Percentiles rank a stretch among this genome's conserved stretches.
These are phyloP conservation scores for Aleiodes leptofemur DNA, from an alignment of 2,888 invertebrate species.

Conservation along the genomic window DNA sequence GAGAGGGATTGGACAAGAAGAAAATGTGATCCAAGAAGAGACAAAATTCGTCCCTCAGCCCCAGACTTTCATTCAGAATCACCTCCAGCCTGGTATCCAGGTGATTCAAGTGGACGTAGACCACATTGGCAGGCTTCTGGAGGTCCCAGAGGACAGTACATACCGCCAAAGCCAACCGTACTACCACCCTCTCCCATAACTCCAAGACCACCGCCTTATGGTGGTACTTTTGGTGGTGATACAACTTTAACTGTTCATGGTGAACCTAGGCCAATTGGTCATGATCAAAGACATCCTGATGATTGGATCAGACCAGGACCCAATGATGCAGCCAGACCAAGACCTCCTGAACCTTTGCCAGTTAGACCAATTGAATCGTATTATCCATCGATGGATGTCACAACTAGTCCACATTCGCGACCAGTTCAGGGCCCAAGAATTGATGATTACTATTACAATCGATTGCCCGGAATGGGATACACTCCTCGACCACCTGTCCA, in stretches of 20 bases:
- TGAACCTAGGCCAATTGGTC: slow-evolving; percentile 29
- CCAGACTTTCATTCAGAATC: slow-evolving; percentile 1
- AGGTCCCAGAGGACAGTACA: slow-evolving; percentile 4
- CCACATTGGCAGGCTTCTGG: slow-evolving; percentile 26
- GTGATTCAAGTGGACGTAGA: slow-evolving; percentile 11
- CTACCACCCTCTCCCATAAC: slow-evolving; percentile 11
- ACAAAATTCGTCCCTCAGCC: slow-evolving; percentile 7
- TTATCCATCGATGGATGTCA: slow-evolving; percentile 19
- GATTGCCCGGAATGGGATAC: slow-evolving; percentile 2
- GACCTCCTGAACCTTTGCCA: slow-evolving; percentile 9
- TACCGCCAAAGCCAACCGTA: slow-evolving; percentile 8
- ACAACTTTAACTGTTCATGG: slow-evolving; percentile 32
- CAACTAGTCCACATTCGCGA: neutral
- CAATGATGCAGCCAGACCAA: slow-evolving; percentile 13
- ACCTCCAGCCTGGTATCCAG: slow-evolving; percentile 35
- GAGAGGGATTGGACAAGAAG: slow-evolving; percentile 82
- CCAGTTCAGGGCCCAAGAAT: slow-evolving; percentile 29
- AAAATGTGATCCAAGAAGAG: slow-evolving; percentile 26
- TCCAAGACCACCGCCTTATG: slow-evolving; percentile 18
- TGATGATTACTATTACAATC: slow-evolving; percentile 25
- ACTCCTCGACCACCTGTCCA: neutral
- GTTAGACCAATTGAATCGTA: slow-evolving; percentile 35
- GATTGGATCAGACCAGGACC: slow-evolving; percentile 5
- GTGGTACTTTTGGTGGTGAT: slow-evolving; percentile 37
- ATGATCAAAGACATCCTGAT: slow-evolving; percentile 23